phyloP scores from a whole-genome alignment of 2,797 vertebrate genomes.

The Pseudochaenichthys georgianus region DNA sequence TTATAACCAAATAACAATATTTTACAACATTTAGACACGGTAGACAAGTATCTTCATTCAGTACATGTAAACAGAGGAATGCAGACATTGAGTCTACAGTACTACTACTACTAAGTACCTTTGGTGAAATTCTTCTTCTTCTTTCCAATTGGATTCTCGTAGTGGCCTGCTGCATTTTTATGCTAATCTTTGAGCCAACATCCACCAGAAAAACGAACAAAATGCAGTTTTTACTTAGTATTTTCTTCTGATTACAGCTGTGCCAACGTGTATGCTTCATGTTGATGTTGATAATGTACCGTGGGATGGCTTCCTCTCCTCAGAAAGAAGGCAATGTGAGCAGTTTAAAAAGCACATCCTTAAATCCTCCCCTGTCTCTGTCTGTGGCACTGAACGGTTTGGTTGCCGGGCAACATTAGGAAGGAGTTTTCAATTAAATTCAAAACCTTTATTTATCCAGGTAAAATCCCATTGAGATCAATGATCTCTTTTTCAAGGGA shows the following conservation, averaged over 20 bases:
- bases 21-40: not conserved
- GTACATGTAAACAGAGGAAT: not conserved
- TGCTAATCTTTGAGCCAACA: conserved; percentile 30
- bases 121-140: not conserved
- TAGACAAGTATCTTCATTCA: not conserved
- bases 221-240: conserved; percentile 26
- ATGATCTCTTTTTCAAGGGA: too few relatives aligned
- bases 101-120: not conserved
- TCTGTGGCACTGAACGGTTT: conserved; percentile 48
- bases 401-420: conserved; percentile 74
- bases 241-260: conserved; percentile 32
- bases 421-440: conserved; percentile 61
- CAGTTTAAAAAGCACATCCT: conserved; percentile 67
- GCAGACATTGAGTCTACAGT: not conserved
- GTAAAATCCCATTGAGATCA: too few relatives aligned
- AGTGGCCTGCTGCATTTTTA: conserved; percentile 35
- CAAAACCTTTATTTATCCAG: too few relatives aligned
- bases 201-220: conserved; percentile 35
- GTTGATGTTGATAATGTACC: conserved; percentile 31
- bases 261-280: conserved; percentile 34
- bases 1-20: not conserved
- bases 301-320: conserved; percentile 46
- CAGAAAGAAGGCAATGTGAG: conserved; percentile 43
- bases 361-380: conserved; percentile 53
- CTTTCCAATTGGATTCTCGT: conserved; percentile 4